Conservation (phyloP, 2,888 invertebrate species). For the Prosapia bicincta region DNA sequence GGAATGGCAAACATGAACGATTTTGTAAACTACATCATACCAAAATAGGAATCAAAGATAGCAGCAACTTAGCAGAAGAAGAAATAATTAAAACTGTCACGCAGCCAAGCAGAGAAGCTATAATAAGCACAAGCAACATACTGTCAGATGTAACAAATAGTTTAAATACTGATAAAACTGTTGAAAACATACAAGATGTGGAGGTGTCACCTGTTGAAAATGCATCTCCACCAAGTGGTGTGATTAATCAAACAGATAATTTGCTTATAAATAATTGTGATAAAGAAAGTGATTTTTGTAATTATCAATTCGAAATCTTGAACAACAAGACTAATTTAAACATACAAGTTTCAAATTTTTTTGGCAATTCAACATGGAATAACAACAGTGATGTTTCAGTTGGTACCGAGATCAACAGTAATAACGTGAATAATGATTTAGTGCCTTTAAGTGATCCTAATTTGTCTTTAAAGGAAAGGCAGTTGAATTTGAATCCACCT, state of each 20-base stretch:
- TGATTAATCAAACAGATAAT: background rate
- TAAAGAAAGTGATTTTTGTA: background rate
- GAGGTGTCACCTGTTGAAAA: background rate
- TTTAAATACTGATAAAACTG: background rate
- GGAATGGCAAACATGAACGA: background rate
- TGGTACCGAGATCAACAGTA: background rate
- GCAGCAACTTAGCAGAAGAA: background rate
- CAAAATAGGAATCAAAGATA: background rate
- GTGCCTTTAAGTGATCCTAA: background rate
- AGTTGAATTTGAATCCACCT: conserved; percentile 9
- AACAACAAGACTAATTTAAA: background rate
- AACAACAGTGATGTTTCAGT: background rate
- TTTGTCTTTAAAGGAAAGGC: conserved; percentile 7
- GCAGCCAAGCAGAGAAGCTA: background rate
- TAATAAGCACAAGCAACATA: background rate
- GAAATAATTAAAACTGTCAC: background rate
- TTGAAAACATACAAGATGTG: background rate
- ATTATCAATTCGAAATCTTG: background rate
- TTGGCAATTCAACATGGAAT: background rate
- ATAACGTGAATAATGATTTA: conserved; percentile 7
- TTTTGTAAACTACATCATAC: background rate
- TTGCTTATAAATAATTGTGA: background rate
- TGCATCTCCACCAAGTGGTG: background rate
- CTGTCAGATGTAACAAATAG: background rate
- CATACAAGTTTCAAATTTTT: background rate